phyloP scores from a whole-genome alignment of 2,113 vertebrate species.

The Camelus bactrianus region DNA sequence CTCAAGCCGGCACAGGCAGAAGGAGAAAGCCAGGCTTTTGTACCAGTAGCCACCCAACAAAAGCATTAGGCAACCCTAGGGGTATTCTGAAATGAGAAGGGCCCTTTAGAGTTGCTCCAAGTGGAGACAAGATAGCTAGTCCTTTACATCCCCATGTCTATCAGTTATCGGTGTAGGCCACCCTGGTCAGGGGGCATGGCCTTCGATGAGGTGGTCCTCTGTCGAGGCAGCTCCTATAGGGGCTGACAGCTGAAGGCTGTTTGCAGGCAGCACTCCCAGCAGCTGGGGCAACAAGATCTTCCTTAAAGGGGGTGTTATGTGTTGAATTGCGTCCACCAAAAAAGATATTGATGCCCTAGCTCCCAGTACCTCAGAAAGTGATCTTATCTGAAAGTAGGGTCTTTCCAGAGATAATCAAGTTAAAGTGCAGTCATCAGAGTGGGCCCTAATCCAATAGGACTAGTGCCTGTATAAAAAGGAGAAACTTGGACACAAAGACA shows the following conservation, averaged over 20 bases:
- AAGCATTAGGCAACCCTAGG: background rate
- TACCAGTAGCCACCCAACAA: background rate
- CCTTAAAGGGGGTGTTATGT: background rate
- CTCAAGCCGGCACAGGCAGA: background rate
- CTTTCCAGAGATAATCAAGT: slow-evolving; percentile 20
- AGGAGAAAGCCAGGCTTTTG: background rate
- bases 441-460: background rate
- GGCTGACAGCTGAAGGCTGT: background rate
- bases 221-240: background rate
- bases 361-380: background rate
- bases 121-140: background rate
- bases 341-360: background rate
- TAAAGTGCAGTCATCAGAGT: background rate
- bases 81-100: background rate
- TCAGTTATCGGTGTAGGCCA: background rate
- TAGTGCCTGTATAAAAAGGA: background rate
- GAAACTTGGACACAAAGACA: background rate
- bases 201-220: background rate
- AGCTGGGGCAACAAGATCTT: background rate
- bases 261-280: background rate
- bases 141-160: background rate
- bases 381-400: background rate
- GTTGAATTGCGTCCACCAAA: background rate
- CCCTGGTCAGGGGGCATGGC: background rate
- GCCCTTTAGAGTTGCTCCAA: background rate